Conservation (phyloP, 2,797 vertebrate species). For the Lindbergichthys nudifrons region DNA sequence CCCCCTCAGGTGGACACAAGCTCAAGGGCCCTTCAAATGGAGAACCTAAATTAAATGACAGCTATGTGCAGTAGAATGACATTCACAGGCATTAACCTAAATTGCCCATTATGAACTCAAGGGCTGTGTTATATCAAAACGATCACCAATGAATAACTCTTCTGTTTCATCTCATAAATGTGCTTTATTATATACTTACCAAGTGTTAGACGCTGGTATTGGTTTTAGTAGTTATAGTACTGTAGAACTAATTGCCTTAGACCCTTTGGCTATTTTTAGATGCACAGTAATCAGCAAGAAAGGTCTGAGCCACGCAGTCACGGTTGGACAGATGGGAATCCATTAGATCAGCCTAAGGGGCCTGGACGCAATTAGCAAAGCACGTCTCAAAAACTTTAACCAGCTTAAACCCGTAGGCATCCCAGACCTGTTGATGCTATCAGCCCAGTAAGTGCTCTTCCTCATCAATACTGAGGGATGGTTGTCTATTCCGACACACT, state of each 20-base stretch:
- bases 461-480: background rate
- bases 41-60: slow-evolving; percentile 25
- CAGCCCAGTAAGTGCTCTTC: slow-evolving; percentile 22
- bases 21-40: slow-evolving; percentile 6
- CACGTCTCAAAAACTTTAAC: slow-evolving; percentile 71
- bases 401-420: slow-evolving; percentile 70
- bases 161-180: slow-evolving; percentile 12
- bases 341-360: slow-evolving; percentile 74
- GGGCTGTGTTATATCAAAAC: background rate
- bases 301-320: slow-evolving; percentile 52
- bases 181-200: slow-evolving; percentile 6
- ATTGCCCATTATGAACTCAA: slow-evolving; percentile 2
- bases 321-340: slow-evolving; percentile 70
- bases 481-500: background rate
- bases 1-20: slow-evolving; percentile 19
- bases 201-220: slow-evolving; percentile 31
- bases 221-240: slow-evolving; percentile 16
- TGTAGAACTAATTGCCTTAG: slow-evolving; percentile 51
- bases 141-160: slow-evolving; percentile 1
- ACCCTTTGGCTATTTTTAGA: slow-evolving; percentile 61
- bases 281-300: slow-evolving; percentile 58
- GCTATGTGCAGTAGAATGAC: slow-evolving; percentile 7
- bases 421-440: slow-evolving; percentile 42
- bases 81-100: background rate
- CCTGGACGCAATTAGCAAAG: slow-evolving; percentile 74